Base-by-base conservation (phyloP, 2,888 invertebrate species). In the Microctonus brassicae region DNA sequence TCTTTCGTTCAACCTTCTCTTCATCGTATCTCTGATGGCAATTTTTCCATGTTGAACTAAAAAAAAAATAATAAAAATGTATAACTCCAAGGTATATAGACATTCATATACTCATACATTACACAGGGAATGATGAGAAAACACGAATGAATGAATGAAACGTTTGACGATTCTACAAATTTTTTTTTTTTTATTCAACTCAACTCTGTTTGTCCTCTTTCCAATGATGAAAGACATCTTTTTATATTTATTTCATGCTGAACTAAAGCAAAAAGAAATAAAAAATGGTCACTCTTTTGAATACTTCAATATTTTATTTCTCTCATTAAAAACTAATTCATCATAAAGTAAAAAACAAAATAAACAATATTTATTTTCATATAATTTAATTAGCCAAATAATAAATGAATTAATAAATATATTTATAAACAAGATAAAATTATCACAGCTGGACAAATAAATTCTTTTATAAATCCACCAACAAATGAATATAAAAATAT, bases 141-240 rank as follows among this genome's bases (percentile, higher is more conserved):
- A 34, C 11, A 34, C 47, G 47, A 33, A 17, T 7, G 69, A 75
- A 73, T 73, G 47, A 33, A 17, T 7, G 69, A 75, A 73, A 73
- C 83, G 82, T 86, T 87, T 86, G 85, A 85, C 82, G 84, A 86
- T 86, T 84, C 81, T 77, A 74, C 76, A 70, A 73, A 66, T 79
- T 76, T 75, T 75, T 74, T 77, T 69, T 73, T 39, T 75, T 74
- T 77, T 69, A 73, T 39, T n/a, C n/a, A n/a, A n/a, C n/a, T n/a
- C n/a, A n/a, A n/a, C n/a, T n/a, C 39, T n/a, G n/a, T 39, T 39
- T 47, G 47, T n/a, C 1, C 7, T 6, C 17, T 17, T 9, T 7
- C 17, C n/a, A 29, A 72, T 76, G 72, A 74, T 75, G 77, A 78
- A 80, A 79, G 63, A 81, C 78, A 76, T 17, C n/a, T 20, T 76